These are phyloP conservation scores for Temnothorax curvispinosus DNA, from an alignment of 1,140 invertebrate species.

Conservation along the genomic window DNA sequence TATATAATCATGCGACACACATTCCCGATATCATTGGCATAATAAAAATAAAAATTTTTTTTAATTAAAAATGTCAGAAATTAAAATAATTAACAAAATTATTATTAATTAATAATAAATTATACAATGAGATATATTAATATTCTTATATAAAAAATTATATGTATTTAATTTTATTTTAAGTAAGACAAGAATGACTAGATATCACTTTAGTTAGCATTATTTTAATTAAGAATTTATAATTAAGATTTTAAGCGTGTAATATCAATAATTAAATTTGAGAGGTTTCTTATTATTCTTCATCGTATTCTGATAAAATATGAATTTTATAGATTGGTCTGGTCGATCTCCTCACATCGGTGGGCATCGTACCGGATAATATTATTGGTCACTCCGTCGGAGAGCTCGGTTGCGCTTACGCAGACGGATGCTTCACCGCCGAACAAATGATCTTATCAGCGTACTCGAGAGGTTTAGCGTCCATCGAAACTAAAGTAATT, in stretches of 20 bases:
- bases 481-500: slow-evolving; percentile 91
- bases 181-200: neutral
- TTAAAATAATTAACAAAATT: neutral
- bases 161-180: neutral
- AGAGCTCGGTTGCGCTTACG: slow-evolving; percentile 93
- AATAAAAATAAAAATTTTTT: neutral
- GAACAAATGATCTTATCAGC: slow-evolving; percentile 93
- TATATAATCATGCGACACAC: neutral
- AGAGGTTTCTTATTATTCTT: slow-evolving; percentile 5
- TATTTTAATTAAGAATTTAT: neutral
- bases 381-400: slow-evolving; percentile 94
- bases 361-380: slow-evolving; percentile 90
- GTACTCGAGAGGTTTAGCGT: slow-evolving; percentile 94
- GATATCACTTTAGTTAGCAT: neutral
- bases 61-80: neutral
- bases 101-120: neutral
- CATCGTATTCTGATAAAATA: neutral
- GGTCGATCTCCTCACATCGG: slow-evolving; percentile 89
- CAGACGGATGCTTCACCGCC: slow-evolving; percentile 92
- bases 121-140: neutral
- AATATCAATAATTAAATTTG: neutral
- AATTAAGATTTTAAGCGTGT: neutral
- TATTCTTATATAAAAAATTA: neutral
- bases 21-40: neutral
- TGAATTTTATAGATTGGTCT: slow-evolving; percentile 88